phyloP scores from a whole-genome alignment of 2,113 vertebrate genomes.

The Antechinus stuartii region DNA sequence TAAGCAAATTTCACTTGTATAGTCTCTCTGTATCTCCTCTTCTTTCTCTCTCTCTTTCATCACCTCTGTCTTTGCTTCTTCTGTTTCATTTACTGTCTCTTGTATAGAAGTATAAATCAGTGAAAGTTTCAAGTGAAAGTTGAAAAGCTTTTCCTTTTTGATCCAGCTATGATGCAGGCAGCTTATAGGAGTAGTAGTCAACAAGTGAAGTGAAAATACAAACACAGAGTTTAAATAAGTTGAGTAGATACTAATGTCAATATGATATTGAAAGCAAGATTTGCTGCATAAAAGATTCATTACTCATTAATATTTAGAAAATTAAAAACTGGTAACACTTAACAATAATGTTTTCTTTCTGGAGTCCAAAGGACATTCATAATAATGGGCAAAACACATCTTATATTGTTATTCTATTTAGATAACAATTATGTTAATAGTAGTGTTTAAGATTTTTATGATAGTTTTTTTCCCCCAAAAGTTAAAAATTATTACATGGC shows the following conservation, averaged over 20 bases:
- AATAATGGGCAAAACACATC: background rate
- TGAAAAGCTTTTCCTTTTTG: background rate
- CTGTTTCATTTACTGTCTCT: background rate
- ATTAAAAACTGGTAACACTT: conserved; percentile 16
- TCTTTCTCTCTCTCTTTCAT: background rate
- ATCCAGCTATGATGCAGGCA: background rate
- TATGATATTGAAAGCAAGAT: background rate
- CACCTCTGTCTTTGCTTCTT: background rate
- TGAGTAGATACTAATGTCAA: conserved; percentile 21
- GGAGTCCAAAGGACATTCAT: background rate
- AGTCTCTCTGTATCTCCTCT: background rate
- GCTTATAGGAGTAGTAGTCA: background rate
- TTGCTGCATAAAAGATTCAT: background rate
- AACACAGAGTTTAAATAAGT: background rate
- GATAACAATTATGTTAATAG: conserved; percentile 3
- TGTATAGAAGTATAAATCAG: background rate
- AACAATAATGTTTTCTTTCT: background rate
- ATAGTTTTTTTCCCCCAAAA: too few relatives aligned
- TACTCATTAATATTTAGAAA: conserved; percentile 17
- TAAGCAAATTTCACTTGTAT: background rate
- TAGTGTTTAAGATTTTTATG: background rate
- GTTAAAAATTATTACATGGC: too few relatives aligned
- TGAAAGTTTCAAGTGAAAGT: background rate
- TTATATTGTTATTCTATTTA: background rate
- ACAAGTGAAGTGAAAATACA: background rate